Evolutionary conservation across 2,797 vertebrate genomes (phyloP), one percentile per base, ranked within the genome.

Genomic region (Chiloscyllium punctatum): DNA sequence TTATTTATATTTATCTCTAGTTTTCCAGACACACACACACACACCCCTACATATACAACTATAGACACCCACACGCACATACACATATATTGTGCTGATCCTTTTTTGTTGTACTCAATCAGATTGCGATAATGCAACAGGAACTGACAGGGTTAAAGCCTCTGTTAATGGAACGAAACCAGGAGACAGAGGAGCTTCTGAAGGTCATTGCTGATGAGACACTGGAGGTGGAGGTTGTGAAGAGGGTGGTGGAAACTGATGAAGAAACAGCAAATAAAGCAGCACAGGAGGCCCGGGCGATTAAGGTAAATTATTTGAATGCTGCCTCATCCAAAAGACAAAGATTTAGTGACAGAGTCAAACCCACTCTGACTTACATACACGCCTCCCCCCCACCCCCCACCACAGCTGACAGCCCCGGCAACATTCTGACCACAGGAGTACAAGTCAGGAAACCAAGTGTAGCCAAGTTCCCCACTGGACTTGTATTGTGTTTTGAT

Each of bases 271-370:
- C 96, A 97, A 97, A 97, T 97, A 97, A 97, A 96, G 96, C 96
- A 96, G 96, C 96, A 96, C 96, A 94, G 97, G 96, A 97, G 97
- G 96, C 96, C 95, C 96, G 96, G 97, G 97, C 97, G 96, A 97
- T 98, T 97, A 98, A 96, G 96, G 97, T 96, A 96, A 97, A 97
- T 97, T 97, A 98, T 97, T 97, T 97, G 98, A 97, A 97, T 97
- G 97, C 98, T 97, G 97, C 97, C 33, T 62, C 8, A 33, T 33
- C 8, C 62, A 27, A 90, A 90, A 90, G 13, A 57, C 53, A 57
- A 66, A 15, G 53, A n/a, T 15, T 13, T 62, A 62, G 53, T 30
- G 6, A 57, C 30, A 4, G 11, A 57, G 42, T 48, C 21, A 48
- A 84, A 21, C 18, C 3, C 18, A 21, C 37, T 42, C 79, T 82